Evolutionary conservation across 2,888 invertebrate genomes (phyloP).

Genomic region (Schizotus pectinicornis): DNA sequence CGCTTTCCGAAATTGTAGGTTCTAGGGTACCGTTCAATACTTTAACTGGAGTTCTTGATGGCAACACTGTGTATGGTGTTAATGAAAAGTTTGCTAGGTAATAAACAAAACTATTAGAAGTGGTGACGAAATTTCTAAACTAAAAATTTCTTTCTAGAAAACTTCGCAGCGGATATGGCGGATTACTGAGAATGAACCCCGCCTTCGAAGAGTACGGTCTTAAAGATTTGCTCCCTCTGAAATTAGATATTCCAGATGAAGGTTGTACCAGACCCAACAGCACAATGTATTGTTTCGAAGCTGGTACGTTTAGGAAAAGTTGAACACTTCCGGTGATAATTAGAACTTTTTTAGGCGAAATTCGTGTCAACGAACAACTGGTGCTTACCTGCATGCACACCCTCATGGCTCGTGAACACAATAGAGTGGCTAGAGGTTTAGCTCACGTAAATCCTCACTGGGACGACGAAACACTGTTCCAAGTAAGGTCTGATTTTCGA

Average conservation of each 20-base stretch:
- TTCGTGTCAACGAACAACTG: constrained; percentile 90
- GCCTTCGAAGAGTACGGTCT: constrained; percentile 86
- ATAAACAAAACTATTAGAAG: constrained; percentile 26
- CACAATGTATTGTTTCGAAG: constrained; percentile 92
- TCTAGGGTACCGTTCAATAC: constrained; percentile 87
- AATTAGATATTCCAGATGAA: constrained; percentile 89
- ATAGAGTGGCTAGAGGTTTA: constrained; percentile 78
- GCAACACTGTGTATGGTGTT: constrained; percentile 89
- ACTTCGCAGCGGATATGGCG: constrained; percentile 81
- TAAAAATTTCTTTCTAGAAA: constrained; percentile 63
- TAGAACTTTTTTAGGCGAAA: constrained; percentile 70
- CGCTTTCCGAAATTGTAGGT: constrained; percentile 59
- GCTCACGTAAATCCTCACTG: constrained; percentile 87
- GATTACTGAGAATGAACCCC: constrained; percentile 85
- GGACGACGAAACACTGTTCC: constrained; percentile 92
- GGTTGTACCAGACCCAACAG: constrained; percentile 89
- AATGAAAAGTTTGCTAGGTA: constrained; percentile 82
- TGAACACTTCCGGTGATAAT: background rate
- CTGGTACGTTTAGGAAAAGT: constrained; percentile 56
- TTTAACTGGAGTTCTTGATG: constrained; percentile 84
- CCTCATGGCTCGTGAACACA: constrained; percentile 89
- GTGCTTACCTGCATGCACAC: constrained; percentile 92
- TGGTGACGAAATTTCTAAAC: no score
- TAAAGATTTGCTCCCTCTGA: constrained; percentile 85
- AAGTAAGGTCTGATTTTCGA: constrained; percentile 55